Conservation (phyloP, 1,140 invertebrate species). For the Diabrotica virgifera region DNA sequence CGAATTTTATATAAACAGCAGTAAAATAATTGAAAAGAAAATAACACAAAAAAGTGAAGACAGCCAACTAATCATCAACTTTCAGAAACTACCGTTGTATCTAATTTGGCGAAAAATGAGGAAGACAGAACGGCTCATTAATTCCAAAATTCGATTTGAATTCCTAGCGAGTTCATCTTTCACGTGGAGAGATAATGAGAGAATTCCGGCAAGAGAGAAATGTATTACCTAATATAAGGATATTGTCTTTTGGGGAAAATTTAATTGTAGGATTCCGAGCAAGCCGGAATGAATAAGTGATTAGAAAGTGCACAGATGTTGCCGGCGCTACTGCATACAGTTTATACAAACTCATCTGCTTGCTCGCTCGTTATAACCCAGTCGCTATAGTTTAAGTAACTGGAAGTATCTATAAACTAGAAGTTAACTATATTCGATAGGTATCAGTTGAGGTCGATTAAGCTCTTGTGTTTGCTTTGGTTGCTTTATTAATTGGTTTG, state of each 20-base stretch:
- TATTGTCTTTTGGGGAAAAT: slow-evolving; percentile 39
- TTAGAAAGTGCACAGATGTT: slow-evolving; percentile 20
- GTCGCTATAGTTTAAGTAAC: background rate
- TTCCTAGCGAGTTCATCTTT: slow-evolving; percentile 34
- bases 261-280: slow-evolving; percentile 35
- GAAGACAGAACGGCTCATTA: slow-evolving; percentile 31
- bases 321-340: background rate
- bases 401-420: background rate
- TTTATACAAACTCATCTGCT: slow-evolving; percentile 2
- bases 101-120: slow-evolving; percentile 21
- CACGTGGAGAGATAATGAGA: slow-evolving; percentile 37
- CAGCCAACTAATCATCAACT: slow-evolving; percentile 13
- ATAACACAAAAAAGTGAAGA: background rate
- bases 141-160: slow-evolving; percentile 36
- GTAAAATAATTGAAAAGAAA: background rate
- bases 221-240: slow-evolving; percentile 44
- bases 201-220: slow-evolving; percentile 38
- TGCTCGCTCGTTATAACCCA: background rate
- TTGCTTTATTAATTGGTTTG: too few relatives aligned
- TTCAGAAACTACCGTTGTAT: slow-evolving; percentile 7
- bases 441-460: too few relatives aligned
- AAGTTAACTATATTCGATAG: too few relatives aligned
- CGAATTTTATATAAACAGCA: background rate
- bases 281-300: slow-evolving; percentile 21
- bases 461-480: too few relatives aligned